These are phyloP conservation scores for Crotophaga sulcirostris DNA, from an alignment of 2,113 vertebrate species.

Conservation along the genomic window DNA sequence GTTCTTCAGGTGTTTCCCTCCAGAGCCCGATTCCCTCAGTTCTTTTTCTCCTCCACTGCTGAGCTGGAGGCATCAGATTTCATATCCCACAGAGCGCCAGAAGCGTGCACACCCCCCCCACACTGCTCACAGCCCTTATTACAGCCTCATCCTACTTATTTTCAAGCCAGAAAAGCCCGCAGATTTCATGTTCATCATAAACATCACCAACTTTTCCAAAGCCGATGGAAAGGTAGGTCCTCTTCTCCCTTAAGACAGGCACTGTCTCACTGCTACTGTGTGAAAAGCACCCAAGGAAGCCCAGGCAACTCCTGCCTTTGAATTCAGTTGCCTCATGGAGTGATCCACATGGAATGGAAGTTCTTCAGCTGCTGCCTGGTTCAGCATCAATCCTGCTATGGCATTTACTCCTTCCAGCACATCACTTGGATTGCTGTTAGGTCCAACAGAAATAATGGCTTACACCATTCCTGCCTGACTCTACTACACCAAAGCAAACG, in stretches of 20 bases:
- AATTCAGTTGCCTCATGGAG: not conserved
- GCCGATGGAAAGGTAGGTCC: not conserved
- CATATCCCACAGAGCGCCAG: not conserved
- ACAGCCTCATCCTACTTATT: accelerated
- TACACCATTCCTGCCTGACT: not conserved
- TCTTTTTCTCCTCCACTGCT: not conserved
- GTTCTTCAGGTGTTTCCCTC: not conserved
- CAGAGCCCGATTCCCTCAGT: not conserved
- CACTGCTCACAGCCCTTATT: not conserved
- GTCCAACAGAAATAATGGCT: not conserved
- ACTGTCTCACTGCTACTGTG: not conserved
- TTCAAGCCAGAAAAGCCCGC: not conserved
- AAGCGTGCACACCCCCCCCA: accelerated
- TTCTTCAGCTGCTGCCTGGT: not conserved
- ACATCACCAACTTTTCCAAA: not conserved
- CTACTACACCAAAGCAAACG: not conserved
- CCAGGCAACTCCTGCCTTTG: not conserved
- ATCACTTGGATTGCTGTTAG: not conserved
- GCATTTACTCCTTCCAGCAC: not conserved
- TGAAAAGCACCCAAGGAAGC: not conserved
- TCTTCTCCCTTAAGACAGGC: accelerated
- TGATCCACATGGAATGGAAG: not conserved
- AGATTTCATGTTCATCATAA: not conserved
- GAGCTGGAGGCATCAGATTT: not conserved
- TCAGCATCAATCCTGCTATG: not conserved